These are phyloP conservation scores for Rhincodon typus DNA, from an alignment of 2,797 vertebrate genomes.

Conservation along the genomic window DNA sequence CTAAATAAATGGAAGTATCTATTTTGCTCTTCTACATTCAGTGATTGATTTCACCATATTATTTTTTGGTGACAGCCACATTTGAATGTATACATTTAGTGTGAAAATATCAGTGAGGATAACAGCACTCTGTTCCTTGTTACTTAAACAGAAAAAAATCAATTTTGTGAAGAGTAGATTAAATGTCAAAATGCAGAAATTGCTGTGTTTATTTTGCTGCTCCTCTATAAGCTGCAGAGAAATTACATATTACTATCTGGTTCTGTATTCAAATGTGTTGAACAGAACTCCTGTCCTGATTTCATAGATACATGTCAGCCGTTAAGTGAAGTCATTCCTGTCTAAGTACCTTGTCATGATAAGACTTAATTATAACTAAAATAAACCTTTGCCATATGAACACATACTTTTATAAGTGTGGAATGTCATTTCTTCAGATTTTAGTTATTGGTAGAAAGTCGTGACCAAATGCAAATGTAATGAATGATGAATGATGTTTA, in stretches of 20 bases:
- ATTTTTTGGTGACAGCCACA: background rate
- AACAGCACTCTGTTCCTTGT: background rate
- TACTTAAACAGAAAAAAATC: no score
- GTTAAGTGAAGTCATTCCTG: background rate
- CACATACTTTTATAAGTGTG: background rate
- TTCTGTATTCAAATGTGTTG: background rate
- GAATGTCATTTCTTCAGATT: background rate
- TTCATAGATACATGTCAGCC: background rate
- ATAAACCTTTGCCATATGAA: background rate
- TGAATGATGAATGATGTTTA: background rate
- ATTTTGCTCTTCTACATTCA: background rate
- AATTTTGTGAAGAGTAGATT: no score
- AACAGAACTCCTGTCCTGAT: background rate
- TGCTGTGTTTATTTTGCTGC: background rate
- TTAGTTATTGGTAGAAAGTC: background rate
- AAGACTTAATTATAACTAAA: background rate
- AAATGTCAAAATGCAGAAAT: background rate
- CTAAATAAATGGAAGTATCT: no score
- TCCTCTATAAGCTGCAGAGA: background rate
- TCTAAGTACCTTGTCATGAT: background rate
- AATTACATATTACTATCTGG: background rate
- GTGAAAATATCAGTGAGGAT: background rate
- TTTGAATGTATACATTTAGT: background rate
- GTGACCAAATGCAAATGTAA: background rate
- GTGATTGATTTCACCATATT: background rate